phyloP scores from a whole-genome alignment of 2,113 vertebrate genomes.

The Sinocyclocheilus anshuiensis region DNA sequence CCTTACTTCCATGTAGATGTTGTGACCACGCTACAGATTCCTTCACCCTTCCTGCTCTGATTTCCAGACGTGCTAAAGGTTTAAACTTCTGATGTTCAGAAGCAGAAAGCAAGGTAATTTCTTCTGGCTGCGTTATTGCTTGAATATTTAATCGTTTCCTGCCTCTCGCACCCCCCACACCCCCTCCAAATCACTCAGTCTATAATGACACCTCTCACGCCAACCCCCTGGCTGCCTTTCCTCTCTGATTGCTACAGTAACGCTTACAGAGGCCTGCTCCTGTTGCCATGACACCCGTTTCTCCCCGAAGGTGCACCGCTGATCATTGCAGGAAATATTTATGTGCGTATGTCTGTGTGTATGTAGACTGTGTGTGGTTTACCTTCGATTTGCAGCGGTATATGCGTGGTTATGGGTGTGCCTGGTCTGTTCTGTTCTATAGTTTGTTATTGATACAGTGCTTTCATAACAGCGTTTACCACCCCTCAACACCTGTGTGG shows the following conservation, averaged over 20 bases:
- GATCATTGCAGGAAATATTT: conserved; percentile 46
- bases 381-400: not conserved
- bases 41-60: not conserved
- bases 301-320: conserved; percentile 53
- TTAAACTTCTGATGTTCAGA: conserved; percentile 27
- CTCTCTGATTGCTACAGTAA: conserved; percentile 57
- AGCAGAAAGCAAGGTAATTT: conserved; percentile 32
- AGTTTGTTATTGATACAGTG: not conserved
- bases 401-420: not conserved
- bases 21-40: not conserved
- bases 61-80: not conserved
- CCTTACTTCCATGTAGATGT: not conserved
- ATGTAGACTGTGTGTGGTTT: conserved; percentile 3
- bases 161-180: conserved; percentile 30
- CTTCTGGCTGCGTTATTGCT: conserved; percentile 39
- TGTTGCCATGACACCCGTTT: conserved; percentile 63
- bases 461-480: not conserved
- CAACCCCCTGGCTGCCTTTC: conserved; percentile 25
- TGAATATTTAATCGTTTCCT: conserved; percentile 44
- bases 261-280: conserved; percentile 56
- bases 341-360: conserved; percentile 40
- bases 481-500: conserved; percentile 40
- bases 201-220: conserved; percentile 55
- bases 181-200: conserved; percentile 50
- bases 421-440: not conserved